Evolutionary conservation across 2,888 invertebrate genomes (phyloP), one percentile per base, ranked within the genome.

Genomic region (Julus scandinavius): DNA sequence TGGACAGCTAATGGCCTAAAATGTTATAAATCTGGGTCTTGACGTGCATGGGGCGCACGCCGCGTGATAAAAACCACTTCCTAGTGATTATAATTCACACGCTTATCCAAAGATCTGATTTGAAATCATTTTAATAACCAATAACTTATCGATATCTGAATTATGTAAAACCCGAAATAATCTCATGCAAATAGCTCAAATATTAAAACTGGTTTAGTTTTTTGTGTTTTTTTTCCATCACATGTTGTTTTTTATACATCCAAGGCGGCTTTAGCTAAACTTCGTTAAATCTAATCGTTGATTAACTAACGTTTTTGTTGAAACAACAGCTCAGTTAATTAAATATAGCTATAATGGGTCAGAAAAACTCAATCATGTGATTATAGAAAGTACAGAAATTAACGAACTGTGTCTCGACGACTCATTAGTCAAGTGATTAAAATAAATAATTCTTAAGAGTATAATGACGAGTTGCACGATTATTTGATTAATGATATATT

Each of bases 11-110:
- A 20, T 72, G 72, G 72, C 72, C 72, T 72, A 29, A 72, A 72
- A 72, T 72, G 72, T 29, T 72, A 72, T 72, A 72, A 72, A 72
- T 72, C 29, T 72, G 29, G 72, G 72, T 72, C 72, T 72, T 72
- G 72, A 72, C 72, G 13, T 72, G 72, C 72, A 72, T 11, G 29
- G 72, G 72, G 72, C 72, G 29, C 29, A 11, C 72, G 72, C 29
- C 29, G 29, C 6, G 29, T 72, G 72, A 72, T 72, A 2, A 72
- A 72, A 72, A 72, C 72, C 72, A 13, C 72, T 72, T 72, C 72
- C 72, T 72, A 29, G 29, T 72, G 72, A 11, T 72, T 72, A 29
- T n/a, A 29, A 72, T 72, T 72, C 72, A 72, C 72, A 72, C 72
- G 72, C 72, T 72, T 72, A 72, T 72, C 72, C 29, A 29, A 72